Evolutionary conservation across 2,888 invertebrate species (phyloP).

Genomic region (Sisyra nigra): DNA sequence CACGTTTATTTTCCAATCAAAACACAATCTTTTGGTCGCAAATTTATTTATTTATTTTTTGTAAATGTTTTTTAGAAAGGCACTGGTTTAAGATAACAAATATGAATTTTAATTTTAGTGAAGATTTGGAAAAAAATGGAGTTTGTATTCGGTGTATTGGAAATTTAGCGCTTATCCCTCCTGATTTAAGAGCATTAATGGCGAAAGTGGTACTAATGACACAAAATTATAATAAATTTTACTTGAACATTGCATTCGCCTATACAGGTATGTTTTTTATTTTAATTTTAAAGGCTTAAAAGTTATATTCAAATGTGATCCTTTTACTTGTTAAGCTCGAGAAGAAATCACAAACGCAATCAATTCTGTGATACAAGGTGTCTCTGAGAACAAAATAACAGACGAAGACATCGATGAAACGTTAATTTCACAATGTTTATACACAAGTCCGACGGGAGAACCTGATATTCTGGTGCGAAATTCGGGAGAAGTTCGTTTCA

Average conservation of each 20-base stretch:
- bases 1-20: too few species aligned
- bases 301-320: background rate
- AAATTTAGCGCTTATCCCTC: slow-evolving; percentile 63
- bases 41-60: too few species aligned
- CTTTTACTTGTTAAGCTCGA: slow-evolving; percentile 32
- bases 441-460: slow-evolving; percentile 53
- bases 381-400: slow-evolving; percentile 42
- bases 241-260: slow-evolving; percentile 67
- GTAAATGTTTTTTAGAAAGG: too few species aligned
- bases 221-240: slow-evolving; percentile 55
- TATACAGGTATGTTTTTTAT: slow-evolving; percentile 35
- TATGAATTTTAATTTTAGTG: slow-evolving; percentile 20
- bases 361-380: slow-evolving; percentile 49
- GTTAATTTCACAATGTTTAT: slow-evolving; percentile 60
- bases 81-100: too few species aligned
- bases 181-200: slow-evolving; percentile 56
- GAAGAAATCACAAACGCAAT: slow-evolving; percentile 72
- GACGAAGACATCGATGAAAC: slow-evolving; percentile 61
- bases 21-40: too few species aligned
- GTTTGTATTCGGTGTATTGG: slow-evolving; percentile 79
- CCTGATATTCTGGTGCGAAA: slow-evolving; percentile 89
- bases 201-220: slow-evolving; percentile 70
- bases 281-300: slow-evolving; percentile 2
- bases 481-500: slow-evolving; percentile 86
- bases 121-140: slow-evolving; percentile 66